Evolutionary conservation across 2,113 vertebrate genomes (phyloP).

Genomic region (Tricholaema leucomelas): DNA sequence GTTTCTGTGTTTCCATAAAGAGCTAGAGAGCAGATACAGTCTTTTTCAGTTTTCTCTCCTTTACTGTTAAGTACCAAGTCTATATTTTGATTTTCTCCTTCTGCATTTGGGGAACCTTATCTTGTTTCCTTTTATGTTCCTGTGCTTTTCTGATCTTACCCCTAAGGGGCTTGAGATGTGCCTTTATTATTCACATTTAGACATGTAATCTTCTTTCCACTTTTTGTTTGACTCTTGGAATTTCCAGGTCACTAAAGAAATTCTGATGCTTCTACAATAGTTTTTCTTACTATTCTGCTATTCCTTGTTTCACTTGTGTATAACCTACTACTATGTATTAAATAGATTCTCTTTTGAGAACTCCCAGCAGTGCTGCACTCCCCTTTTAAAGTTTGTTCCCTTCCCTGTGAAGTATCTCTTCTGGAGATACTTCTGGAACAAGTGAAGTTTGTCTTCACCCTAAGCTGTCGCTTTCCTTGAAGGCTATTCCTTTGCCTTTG

Average conservation of each 20-base stretch:
- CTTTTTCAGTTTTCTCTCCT: background rate
- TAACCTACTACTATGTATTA: background rate
- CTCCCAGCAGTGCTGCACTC: background rate
- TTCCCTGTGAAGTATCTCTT: background rate
- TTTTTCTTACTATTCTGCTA: background rate
- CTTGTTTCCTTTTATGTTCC: conserved; percentile 15
- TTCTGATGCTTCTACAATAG: conserved; percentile 10
- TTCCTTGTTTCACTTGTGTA: background rate
- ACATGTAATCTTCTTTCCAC: conserved; percentile 23
- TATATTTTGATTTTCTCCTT: conserved; percentile 12
- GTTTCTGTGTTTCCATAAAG: background rate
- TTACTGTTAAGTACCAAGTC: background rate
- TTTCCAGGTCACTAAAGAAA: conserved; percentile 45
- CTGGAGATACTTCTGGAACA: background rate
- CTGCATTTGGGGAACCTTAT: conserved; percentile 2
- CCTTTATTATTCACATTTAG: background rate
- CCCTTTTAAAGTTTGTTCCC: background rate
- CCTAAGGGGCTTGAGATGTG: background rate
- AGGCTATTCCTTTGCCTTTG: background rate
- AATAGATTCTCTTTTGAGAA: background rate
- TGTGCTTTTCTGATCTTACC: conserved; percentile 37
- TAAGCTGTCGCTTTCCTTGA: background rate
- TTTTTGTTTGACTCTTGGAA: conserved; percentile 17
- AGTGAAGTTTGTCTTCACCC: background rate
- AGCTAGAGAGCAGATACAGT: background rate